Percentiles rank a stretch among this genome's conserved stretches.
Conservation (phyloP, 2,113 vertebrate genomes). For the Donacobius atricapilla region DNA sequence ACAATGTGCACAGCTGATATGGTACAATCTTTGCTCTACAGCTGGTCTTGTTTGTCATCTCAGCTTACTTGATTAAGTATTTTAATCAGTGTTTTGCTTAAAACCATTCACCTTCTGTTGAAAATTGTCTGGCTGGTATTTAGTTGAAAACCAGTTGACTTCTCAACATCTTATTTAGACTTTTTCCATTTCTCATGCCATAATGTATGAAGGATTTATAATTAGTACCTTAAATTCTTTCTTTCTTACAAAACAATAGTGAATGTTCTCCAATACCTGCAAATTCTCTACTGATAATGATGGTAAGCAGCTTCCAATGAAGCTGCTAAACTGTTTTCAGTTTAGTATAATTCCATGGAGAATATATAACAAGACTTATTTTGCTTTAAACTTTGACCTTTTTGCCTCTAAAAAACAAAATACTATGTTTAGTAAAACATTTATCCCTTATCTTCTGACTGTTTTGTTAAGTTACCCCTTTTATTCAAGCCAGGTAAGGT, state of each 20-base stretch:
- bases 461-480: background rate
- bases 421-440: background rate
- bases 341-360: background rate
- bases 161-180: background rate
- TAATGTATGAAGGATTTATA: background rate
- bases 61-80: constrained; percentile 31
- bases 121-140: constrained; percentile 28
- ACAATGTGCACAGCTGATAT: constrained; percentile 45
- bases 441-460: background rate
- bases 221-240: background rate
- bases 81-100: constrained; percentile 51
- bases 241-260: background rate
- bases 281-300: background rate
- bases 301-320: background rate
- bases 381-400: background rate
- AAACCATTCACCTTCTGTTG: constrained; percentile 26
- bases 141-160: constrained; percentile 29
- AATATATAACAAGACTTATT: background rate
- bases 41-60: constrained; percentile 60
- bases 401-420: background rate
- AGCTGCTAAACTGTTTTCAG: background rate
- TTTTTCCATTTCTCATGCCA: background rate
- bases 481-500: background rate
- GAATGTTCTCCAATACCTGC: background rate
- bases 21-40: constrained; percentile 62